Evolutionary conservation across 1,140 invertebrate genomes (phyloP).

Genomic region (Sweltsa coloradensis): DNA sequence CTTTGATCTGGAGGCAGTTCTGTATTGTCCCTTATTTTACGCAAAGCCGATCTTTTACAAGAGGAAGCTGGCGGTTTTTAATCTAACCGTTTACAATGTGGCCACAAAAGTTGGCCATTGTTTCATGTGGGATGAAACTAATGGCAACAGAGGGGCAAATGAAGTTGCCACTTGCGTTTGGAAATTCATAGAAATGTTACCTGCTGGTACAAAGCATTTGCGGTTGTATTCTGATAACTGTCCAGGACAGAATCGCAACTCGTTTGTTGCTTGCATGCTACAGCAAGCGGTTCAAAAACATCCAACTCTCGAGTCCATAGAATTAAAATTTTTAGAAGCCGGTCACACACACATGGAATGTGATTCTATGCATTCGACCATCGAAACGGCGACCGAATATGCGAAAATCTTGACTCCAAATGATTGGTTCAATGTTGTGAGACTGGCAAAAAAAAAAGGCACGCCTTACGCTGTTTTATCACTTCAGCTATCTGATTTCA

Average conservation of each 20-base stretch:
- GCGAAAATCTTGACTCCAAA: background rate
- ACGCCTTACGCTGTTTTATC: background rate
- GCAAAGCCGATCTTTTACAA: too few relatives aligned
- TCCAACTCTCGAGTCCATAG: conserved; percentile 12
- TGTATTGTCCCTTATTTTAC: too few relatives aligned
- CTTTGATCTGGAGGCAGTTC: too few relatives aligned
- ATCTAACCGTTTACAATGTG: too few relatives aligned
- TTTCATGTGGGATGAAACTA: too few relatives aligned
- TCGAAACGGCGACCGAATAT: conserved; percentile 13
- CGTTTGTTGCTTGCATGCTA: background rate
- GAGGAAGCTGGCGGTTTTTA: too few relatives aligned
- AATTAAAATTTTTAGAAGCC: conserved; percentile 16
- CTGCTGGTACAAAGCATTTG: too few relatives aligned
- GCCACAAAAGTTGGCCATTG: too few relatives aligned
- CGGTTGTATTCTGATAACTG: conserved; percentile 7
- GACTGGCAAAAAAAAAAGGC: background rate
- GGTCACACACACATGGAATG: conserved; percentile 19
- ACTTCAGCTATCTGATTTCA: background rate
- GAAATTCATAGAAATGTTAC: too few relatives aligned
- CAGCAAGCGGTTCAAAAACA: background rate
- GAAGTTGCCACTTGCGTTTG: too few relatives aligned
- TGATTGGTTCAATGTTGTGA: conserved; percentile 1
- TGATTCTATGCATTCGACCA: conserved; percentile 16
- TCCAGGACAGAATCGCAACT: conserved; percentile 6
- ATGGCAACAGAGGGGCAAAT: too few relatives aligned